Evolutionary conservation across 2,888 invertebrate genomes (phyloP), one percentile per base, ranked within the genome.

Genomic region (Adelphocoris suturalis): DNA sequence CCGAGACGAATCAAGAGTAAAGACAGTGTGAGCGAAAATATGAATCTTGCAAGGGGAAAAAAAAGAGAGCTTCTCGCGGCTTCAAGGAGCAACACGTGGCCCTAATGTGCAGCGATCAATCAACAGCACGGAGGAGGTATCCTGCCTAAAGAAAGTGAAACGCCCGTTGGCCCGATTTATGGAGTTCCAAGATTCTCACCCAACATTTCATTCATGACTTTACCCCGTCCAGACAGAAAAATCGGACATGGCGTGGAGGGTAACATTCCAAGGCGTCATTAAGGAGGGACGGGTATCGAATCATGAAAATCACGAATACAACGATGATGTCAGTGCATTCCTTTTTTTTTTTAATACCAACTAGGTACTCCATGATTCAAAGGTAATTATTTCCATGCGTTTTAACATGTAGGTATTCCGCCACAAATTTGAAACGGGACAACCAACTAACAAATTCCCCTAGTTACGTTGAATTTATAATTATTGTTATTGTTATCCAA

Each of bases 81-180:
- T 19, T 14, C 68, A 68, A 78, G 78, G 37, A 46, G 47, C 9
- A 37, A 78, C 78, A 46, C 78, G 78, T 78, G 78, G 78, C 78
- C 37, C 78, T 78, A 78, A 78, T 78, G 78, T 78, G 37, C 78
- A 78, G 78, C 47, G 78, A 78, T 78, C 78, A 78, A 78, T 78
- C 78, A 78, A 47, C 78, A 46, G 19, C 37, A 46, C 46, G 78
- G 23, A 68, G 68, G 23, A 13, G 27, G 68, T 68, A 23, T 23
- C 52, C 27, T 57, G 57, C 57, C 57, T 14, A n/a, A 19, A 23
- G 68, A 27, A 68, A 68, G 27, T 19, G 19, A 27, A 68, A 68
- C 7, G 23, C 12, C 11, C 27, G 23, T 5, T 68, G 68, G 9
- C 23, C 68, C 68, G 68, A 68, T 23, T 68, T 68, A 23, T 11